Percentiles rank a stretch among this genome's conserved stretches.
phyloP scores from a whole-genome alignment of 2,113 vertebrate species.

The Terrapene triunguis region DNA sequence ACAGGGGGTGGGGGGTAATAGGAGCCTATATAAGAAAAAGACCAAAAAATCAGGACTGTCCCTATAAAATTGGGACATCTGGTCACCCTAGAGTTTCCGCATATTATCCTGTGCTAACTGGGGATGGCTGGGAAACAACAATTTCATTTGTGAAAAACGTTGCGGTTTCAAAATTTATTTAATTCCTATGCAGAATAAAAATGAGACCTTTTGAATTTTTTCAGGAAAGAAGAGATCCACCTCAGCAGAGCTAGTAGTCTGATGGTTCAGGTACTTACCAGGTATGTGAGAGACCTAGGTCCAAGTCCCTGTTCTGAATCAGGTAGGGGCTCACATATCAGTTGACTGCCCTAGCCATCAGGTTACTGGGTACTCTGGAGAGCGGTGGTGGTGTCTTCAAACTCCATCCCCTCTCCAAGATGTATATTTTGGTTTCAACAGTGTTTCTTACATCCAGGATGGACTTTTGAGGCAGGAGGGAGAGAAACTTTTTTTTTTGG shows the following conservation, averaged over 20 bases:
- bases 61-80: too few relatives aligned
- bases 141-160: neutral
- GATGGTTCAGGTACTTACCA: neutral
- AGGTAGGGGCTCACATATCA: neutral
- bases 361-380: neutral
- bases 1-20: too few relatives aligned
- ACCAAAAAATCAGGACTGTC: too few relatives aligned
- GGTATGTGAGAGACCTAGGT: neutral
- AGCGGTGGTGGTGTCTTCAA: neutral
- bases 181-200: neutral
- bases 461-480: too few relatives aligned
- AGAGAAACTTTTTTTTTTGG: neutral
- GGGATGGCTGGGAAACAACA: neutral
- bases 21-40: too few relatives aligned
- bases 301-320: neutral
- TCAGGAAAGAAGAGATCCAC: neutral
- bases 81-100: neutral
- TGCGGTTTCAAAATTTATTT: neutral
- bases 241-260: neutral
- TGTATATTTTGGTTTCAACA: too few relatives aligned
- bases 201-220: neutral
- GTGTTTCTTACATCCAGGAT: too few relatives aligned
- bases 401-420: neutral
- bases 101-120: neutral
- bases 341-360: neutral